Evolutionary conservation across 1,140 invertebrate species (phyloP), one percentile per base, ranked within the genome.

Genomic region (Onthophagus taurus): DNA sequence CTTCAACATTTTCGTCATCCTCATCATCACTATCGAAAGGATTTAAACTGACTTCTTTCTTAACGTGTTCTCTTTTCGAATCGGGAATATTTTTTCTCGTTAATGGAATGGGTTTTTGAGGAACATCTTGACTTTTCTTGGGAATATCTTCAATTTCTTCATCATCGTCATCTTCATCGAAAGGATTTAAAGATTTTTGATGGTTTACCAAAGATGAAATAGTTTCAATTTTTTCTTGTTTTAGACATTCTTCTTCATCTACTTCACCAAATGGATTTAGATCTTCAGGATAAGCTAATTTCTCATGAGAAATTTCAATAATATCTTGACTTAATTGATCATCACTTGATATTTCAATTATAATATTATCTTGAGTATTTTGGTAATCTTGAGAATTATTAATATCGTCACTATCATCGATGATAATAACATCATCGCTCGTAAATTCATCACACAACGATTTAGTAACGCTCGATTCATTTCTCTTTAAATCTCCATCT

Each of bases 241-340:
- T n/a, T 42, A 57, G 9, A 41, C 42, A 41, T 4, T 48, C 37
- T 24, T 51, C 42, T 34, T 44, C 44, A 21, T 60, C 66, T 64
- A 75, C 78, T 39, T 80, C 78, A 29, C 74, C 77, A 64, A 88
- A 89, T 3, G 87, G 87, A 73, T 90, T 90, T 36, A 89, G 66
- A 49, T 81, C 74, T 33, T 77, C 72, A 0, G 86, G 86, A 69
- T 90, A 89, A 19, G 73, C 54, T 35, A 47, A 33, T 43, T 48
- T 12, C 13, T 24, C 26, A 23, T 26, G 19, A 8, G 36, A 39
- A 4, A 18, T 4, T 26, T 12, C 37, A 9, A 13, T 41, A 7
- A 26, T n/a, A 26, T 26, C 23, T 19, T 23, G 35, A 37, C 13
- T 37, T 4, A 37, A 11, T 11, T 18, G 24, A 13, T 11, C 17